Base-by-base conservation (phyloP, 2,888 invertebrate genomes). In the Synanthedon myopaeformis region DNA sequence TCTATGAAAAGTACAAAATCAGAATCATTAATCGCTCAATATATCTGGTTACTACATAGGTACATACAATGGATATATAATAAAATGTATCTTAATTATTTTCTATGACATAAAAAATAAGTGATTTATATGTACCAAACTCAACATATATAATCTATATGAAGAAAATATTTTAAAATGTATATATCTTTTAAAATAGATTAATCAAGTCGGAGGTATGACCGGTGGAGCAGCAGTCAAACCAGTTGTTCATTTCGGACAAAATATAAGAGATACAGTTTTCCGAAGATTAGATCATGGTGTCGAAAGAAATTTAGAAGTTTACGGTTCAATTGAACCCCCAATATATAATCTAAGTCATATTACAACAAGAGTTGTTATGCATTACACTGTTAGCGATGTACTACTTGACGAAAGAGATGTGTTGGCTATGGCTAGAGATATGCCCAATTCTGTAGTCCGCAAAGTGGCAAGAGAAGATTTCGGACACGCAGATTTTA, bases 201-300 rank as follows among this genome's bases (percentile, higher is more conserved):
- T 35, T 8, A 35, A 35, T 35, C 8, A 8, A 35, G 8, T 35
- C 8, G 35, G 35, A 35, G 35, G 35, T 49, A 14, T 49, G 11
- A 11, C 35, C 23, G 57, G 51, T 19, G 82, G 83, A 1, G 78
- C 72, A 11, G 60, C 82, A 0, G 23, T 80, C 1, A 83, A 82
- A 54, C 82, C 82, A 65, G 41, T 76, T 1, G 82, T 74, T 0
- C 82, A 82, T 57, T 84, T 66, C 54, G 81, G 81, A 0, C 84
- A 84, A 60, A 81, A 79, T 55, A 69, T 84, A 12, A 65, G 74
- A 51, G 76, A 74, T 55, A 67, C 62, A 57, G 42, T 56, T 1
- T 84, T 84, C 62, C 65, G 74, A 10, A 62, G 77, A 23, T 84
- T 73, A 71, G 62, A 76, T 49, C 73, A 66, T 51, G 78, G 77